Base-by-base conservation (phyloP, 2,797 vertebrate species). In the Fundulus diaphanus region DNA sequence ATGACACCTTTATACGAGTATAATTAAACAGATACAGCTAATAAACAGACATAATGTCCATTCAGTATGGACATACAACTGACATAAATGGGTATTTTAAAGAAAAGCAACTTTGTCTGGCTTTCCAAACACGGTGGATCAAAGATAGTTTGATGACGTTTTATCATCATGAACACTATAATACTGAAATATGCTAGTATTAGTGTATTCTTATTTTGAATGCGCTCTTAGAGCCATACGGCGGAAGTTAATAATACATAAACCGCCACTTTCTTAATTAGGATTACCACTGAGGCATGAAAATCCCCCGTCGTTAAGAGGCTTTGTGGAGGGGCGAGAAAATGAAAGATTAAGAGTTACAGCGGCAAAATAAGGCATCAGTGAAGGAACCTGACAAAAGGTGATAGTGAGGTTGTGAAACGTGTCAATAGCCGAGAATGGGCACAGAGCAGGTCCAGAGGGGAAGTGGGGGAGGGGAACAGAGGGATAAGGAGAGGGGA, bases 401-500 rank as follows among this genome's bases (percentile, higher is more conserved):
- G 61, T 71, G 74, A 73, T 79, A 77, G 73, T 61, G 74, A 63
- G 40, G 49, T 49, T 63, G 59, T 80, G 72, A 78, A 54, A 76
- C 68, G 70, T 31, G 73, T 52, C 31, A 56, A 65, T 33, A 71
- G 73, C 44, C 74, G 67, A 78, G 70, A 61, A 68, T 24, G 48
- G 67, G 76, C 54, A 70, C 24, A 73, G 69, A 70, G 67, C 42
- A 70, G 27, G 65, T 59, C 73, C 40, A 46, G 65, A 42, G 68
- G 66, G 63, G 57, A 54, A 35, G 61, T 73, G 27, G 68, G 67
- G 76, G 35, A 40, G 73, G 70, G 59, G 68, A 51, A 13, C 51
- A 40, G 74, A 6, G 3, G 77, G 79, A 63, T 63, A 72, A 54
- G 74, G 72, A 82, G 80, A 20, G 83, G 79, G 89, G 89, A 89